Evolutionary conservation across 2,797 vertebrate genomes (phyloP), one percentile per base, ranked within the genome.

Genomic region (Pipistrellus pygmaeus): DNA sequence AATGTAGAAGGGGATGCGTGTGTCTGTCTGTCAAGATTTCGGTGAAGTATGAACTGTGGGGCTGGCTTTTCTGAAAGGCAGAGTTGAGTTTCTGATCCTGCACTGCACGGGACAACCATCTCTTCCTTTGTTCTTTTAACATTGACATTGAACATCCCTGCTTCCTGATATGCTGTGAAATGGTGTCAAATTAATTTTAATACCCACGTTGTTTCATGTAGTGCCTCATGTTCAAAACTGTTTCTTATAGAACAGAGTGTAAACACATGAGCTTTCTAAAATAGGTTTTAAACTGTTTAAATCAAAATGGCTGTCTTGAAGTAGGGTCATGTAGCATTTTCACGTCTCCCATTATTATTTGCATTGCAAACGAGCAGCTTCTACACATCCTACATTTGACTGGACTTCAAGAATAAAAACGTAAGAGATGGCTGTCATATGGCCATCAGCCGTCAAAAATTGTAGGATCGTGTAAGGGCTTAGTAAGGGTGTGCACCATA

Each of bases 41-140:
- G 38, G 77, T 80, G 82, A 93, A 71, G 66, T 68, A 80, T 64
- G 66, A 80, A 94, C 77, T 90, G n/a, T 35, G 66, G 68, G 92
- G 95, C 44, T 62, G 68, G 18, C 48, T 82, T 85, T 44, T 80
- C 41, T 51, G n/a, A 71, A 85, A 78, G 35, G 30, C 51, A 41
- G 5, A 55, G 6, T 71, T 73, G 18, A 85, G 11, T 69, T 90
- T 66, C 41, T 85, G 64, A 46, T 78, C 73, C 2, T 72, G 60
- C 51, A 85, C 64, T 57, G 8, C 12, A 1, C 10, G 6, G 8
- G 32, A 38, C 38, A 85, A 8, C 20, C 51, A 6, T 32, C 3
- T 30, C 3, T 25, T 38, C 18, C 44, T 84, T 41, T 85, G 8
- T 48, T 86, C 46, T 76, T 55, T 17, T 62, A 72, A 13, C 1